These are phyloP conservation scores for Periophthalmodon schlosseri DNA, from an alignment of 2,113 vertebrate species.

Conservation along the genomic window DNA sequence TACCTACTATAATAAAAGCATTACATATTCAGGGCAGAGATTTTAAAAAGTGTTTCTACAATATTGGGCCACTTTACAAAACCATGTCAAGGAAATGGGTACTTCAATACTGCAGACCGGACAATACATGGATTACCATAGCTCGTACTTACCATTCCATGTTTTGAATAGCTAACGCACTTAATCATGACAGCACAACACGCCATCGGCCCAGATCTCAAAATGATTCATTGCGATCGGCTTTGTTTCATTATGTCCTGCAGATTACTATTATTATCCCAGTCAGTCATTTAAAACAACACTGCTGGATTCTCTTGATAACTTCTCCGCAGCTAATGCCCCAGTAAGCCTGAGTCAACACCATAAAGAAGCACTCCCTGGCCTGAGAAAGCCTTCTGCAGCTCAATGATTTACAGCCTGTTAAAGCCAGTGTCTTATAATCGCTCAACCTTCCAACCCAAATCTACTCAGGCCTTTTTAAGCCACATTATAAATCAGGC, in stretches of 20 bases:
- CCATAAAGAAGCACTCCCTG: neutral
- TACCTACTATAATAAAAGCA: too few species aligned
- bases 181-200: neutral
- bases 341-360: neutral
- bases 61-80: too few species aligned
- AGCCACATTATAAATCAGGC: constrained; percentile 26
- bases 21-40: too few species aligned
- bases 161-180: neutral
- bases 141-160: neutral
- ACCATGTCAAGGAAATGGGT: too few species aligned
- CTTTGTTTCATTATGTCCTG: neutral
- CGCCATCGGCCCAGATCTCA: neutral
- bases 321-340: neutral
- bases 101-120: neutral
- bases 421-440: constrained; percentile 32
- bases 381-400: neutral
- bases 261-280: neutral
- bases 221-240: neutral
- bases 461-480: constrained; percentile 46
- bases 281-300: neutral
- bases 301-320: neutral
- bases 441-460: constrained; percentile 25
- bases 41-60: too few species aligned
- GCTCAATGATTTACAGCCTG: constrained; percentile 39
- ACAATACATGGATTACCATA: neutral